These are phyloP conservation scores for Cladopsammia gracilis DNA, from an alignment of 64 coral and sea anemone genomes.

Conservation along the genomic window DNA sequence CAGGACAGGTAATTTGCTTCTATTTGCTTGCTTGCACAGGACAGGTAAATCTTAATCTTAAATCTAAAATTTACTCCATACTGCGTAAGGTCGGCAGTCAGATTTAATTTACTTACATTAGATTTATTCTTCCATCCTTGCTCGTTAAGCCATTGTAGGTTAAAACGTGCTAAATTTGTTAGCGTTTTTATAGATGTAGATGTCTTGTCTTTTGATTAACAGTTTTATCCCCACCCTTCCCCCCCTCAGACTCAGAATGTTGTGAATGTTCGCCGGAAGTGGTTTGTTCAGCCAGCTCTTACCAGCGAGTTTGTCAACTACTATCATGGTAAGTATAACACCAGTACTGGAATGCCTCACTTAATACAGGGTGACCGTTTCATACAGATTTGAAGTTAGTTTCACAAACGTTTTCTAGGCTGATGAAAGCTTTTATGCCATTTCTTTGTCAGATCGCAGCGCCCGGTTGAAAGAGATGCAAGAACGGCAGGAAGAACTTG, in stretches of 20 bases:
- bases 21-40: too few relatives aligned
- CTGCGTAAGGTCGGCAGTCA: too few relatives aligned
- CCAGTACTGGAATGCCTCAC: too few relatives aligned
- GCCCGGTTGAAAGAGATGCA: conserved; percentile 91
- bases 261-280: conserved; percentile 88
- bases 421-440: neutral
- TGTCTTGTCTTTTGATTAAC: neutral
- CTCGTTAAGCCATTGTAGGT: neutral
- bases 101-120: too few relatives aligned
- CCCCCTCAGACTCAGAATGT: conserved; percentile 46
- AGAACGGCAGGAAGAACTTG: conserved; percentile 77
- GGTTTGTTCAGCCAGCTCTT: conserved; percentile 86
- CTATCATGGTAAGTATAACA: conserved; percentile 75
- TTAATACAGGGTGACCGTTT: too few relatives aligned
- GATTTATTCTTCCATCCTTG: too few relatives aligned
- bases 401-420: too few relatives aligned
- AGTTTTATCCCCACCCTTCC: neutral
- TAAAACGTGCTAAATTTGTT: neutral
- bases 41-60: too few relatives aligned
- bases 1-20: conserved; percentile 65
- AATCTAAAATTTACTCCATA: too few relatives aligned
- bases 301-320: conserved; percentile 94
- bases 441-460: conserved; percentile 82
- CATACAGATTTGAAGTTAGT: neutral
- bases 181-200: neutral